A percentile compares a stretch with the other conserved stretches of the same genome.
These are phyloP conservation scores for Chinchilla lanigera DNA, from an alignment of 2,113 vertebrate species.

Conservation along the genomic window DNA sequence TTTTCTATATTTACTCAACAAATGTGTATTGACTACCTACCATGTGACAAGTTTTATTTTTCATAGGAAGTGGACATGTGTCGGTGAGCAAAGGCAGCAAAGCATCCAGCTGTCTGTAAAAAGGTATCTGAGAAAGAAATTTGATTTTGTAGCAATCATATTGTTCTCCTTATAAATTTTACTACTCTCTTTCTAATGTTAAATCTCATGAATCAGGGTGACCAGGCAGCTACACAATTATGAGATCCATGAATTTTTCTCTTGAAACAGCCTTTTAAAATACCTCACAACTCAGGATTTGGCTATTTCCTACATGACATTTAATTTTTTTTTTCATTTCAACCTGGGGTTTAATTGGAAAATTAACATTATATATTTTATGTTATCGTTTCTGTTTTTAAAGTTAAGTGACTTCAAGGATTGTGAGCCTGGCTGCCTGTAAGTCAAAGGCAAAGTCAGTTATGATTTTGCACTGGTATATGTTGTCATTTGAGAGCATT, in stretches of 20 bases:
- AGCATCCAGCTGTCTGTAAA: background rate
- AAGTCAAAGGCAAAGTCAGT: constrained; percentile 38
- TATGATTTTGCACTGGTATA: background rate
- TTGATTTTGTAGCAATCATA: background rate
- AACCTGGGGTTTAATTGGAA: constrained; percentile 58
- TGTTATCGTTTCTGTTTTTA: constrained; percentile 66
- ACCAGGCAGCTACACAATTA: background rate
- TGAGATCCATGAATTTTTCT: background rate
- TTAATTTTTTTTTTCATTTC: constrained; percentile 60
- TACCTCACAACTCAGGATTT: background rate
- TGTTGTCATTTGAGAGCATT: constrained; percentile 3
- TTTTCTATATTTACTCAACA: background rate
- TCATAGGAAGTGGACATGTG: background rate
- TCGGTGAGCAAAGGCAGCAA: background rate
- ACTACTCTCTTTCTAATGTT: background rate
- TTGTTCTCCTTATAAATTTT: background rate
- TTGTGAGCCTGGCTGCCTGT: background rate
- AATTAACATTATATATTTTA: constrained; percentile 59
- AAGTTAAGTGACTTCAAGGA: background rate
- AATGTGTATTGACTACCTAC: background rate
- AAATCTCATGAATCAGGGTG: background rate
- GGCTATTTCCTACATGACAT: constrained; percentile 40
- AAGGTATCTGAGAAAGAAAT: background rate
- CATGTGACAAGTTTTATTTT: background rate
- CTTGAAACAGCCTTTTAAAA: background rate